These are phyloP conservation scores for Agrypnia vestita DNA, from an alignment of 1,140 invertebrate genomes.

Conservation along the genomic window DNA sequence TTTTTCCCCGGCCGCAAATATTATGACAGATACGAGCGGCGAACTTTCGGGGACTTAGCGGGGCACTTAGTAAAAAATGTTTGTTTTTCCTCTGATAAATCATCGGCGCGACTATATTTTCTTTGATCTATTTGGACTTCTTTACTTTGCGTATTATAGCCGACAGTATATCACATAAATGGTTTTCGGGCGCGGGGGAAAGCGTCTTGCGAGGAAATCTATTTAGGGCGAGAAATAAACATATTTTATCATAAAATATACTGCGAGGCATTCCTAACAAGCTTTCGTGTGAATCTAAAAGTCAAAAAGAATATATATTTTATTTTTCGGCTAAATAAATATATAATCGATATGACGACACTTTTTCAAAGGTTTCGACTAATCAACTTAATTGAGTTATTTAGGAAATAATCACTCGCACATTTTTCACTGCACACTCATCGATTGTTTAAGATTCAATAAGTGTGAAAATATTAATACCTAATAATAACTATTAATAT, in stretches of 20 bases:
- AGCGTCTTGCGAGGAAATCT: constrained; percentile 10
- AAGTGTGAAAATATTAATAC: too few relatives aligned
- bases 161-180: constrained; percentile 35
- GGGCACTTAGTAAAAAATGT: constrained; percentile 37
- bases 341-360: too few relatives aligned
- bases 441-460: too few relatives aligned
- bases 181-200: constrained; percentile 22
- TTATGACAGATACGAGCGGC: constrained; percentile 35
- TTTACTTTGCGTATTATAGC: constrained; percentile 39
- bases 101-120: constrained; percentile 28
- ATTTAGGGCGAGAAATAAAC: constrained; percentile 33
- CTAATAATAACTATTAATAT: too few relatives aligned
- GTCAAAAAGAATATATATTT: too few relatives aligned
- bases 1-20: constrained; percentile 44
- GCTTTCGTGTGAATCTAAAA: too few relatives aligned
- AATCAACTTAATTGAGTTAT: too few relatives aligned
- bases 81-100: constrained; percentile 40
- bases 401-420: too few relatives aligned
- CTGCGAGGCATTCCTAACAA: too few relatives aligned
- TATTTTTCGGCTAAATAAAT: too few relatives aligned
- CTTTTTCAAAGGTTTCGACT: too few relatives aligned
- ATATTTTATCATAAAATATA: not conserved
- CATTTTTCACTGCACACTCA: too few relatives aligned
- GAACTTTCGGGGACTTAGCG: constrained; percentile 9
- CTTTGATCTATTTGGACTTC: constrained; percentile 36